Evolutionary conservation across 2,888 invertebrate genomes (phyloP).

Genomic region (Limulus polyphemus): DNA sequence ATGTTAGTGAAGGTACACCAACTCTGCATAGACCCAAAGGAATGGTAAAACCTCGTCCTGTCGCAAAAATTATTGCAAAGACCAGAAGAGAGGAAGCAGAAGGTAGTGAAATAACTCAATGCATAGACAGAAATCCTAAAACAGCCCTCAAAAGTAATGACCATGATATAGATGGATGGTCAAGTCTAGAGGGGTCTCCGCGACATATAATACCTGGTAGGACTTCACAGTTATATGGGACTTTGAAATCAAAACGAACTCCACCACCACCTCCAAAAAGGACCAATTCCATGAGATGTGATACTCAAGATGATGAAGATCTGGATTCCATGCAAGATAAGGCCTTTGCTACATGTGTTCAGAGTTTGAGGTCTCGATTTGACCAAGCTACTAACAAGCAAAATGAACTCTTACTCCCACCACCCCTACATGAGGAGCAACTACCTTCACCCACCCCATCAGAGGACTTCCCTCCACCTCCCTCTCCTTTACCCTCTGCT

Average conservation of each 20-base stretch:
- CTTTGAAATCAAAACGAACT: slow-evolving; percentile 31
- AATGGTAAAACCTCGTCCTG: slow-evolving; percentile 62
- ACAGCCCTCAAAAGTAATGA: slow-evolving; percentile 2
- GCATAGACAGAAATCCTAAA: too few relatives aligned
- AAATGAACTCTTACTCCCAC: too few relatives aligned
- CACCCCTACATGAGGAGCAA: neutral
- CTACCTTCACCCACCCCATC: slow-evolving; percentile 18
- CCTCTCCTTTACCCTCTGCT: slow-evolving; percentile 29
- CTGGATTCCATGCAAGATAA: slow-evolving; percentile 28
- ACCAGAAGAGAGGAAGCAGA: slow-evolving; percentile 18
- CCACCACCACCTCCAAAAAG: slow-evolving; percentile 42
- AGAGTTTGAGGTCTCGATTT: slow-evolving; percentile 30
- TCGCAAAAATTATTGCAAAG: slow-evolving; percentile 51
- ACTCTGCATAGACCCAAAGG: slow-evolving; percentile 75
- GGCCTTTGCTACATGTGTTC: slow-evolving; percentile 37
- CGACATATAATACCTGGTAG: slow-evolving; percentile 17
- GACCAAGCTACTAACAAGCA: slow-evolving; percentile 24
- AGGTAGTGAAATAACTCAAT: too few relatives aligned
- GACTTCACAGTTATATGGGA: slow-evolving; percentile 15
- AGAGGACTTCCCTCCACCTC: slow-evolving; percentile 35
- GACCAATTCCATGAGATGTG: slow-evolving; percentile 29
- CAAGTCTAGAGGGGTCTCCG: slow-evolving; percentile 8
- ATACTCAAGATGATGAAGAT: neutral
- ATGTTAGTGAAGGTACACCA: slow-evolving; percentile 40
- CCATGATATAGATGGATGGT: neutral